Conservation (phyloP, 2,797 vertebrate genomes). For the Triplophysa bombifrons region DNA sequence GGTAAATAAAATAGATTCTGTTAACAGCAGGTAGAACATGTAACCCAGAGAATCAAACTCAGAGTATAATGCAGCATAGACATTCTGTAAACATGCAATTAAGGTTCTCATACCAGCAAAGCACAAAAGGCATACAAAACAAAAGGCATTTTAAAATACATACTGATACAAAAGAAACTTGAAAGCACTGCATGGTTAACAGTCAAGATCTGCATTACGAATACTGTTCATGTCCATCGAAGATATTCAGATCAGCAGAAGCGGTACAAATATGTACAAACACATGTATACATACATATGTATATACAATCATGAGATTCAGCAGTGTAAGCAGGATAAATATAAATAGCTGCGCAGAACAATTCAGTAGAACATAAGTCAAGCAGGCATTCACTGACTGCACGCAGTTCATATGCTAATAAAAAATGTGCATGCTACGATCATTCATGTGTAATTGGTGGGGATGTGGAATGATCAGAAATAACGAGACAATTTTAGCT, state of each 20-base stretch:
- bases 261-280: constrained; percentile 51
- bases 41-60: constrained; percentile 44
- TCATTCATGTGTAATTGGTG: constrained; percentile 9
- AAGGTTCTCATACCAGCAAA: constrained; percentile 45
- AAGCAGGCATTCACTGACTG: constrained; percentile 38
- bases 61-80: constrained; percentile 49
- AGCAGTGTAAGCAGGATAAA: constrained; percentile 51
- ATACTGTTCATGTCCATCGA: constrained; percentile 33
- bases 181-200: constrained; percentile 56
- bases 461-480: constrained; percentile 4
- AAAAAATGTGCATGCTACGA: constrained; percentile 50
- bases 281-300: constrained; percentile 46
- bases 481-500: neutral
- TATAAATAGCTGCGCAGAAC: constrained; percentile 47
- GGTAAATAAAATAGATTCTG: neutral
- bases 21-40: constrained; percentile 20
- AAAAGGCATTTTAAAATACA: constrained; percentile 28
- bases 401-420: constrained; percentile 15
- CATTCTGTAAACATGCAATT: constrained; percentile 52
- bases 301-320: constrained; percentile 30
- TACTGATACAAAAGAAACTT: constrained; percentile 36
- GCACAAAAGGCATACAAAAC: constrained; percentile 41
- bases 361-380: constrained; percentile 44
- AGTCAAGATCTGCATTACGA: constrained; percentile 54
- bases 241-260: constrained; percentile 35